phyloP scores from a whole-genome alignment of 2,888 invertebrate species.

The Agonopterix subpropinquella region DNA sequence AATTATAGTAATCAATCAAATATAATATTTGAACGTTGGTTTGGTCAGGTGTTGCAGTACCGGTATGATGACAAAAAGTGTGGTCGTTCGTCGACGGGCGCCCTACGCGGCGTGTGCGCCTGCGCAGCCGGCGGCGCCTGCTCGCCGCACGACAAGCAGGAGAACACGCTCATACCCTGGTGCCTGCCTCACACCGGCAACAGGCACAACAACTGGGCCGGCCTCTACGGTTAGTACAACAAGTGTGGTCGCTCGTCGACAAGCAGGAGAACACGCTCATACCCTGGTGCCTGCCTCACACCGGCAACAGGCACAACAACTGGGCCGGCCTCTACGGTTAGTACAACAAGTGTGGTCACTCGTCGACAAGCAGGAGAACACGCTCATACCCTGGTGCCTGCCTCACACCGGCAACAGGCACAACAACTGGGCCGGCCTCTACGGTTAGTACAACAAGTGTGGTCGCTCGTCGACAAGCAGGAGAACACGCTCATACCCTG shows the following conservation, averaged over 20 bases:
- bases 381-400: conserved; percentile 91
- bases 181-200: conserved; percentile 91
- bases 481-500: conserved; percentile 90
- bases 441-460: conserved; percentile 73
- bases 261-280: conserved; percentile 89
- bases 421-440: conserved; percentile 91
- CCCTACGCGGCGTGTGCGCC: conserved; percentile 84
- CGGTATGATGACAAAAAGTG: conserved; percentile 63
- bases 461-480: conserved; percentile 76
- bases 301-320: conserved; percentile 88
- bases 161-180: conserved; percentile 91
- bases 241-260: conserved; percentile 58
- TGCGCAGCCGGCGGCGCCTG: conserved; percentile 81
- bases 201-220: conserved; percentile 91
- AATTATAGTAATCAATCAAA: no score
- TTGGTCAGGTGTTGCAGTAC: conserved; percentile 57
- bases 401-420: conserved; percentile 91
- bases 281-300: conserved; percentile 93
- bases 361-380: conserved; percentile 81
- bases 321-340: conserved; percentile 89
- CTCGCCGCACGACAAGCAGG: conserved; percentile 83
- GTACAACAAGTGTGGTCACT: conserved; percentile 64
- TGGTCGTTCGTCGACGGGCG: conserved; percentile 57
- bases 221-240: conserved; percentile 80
- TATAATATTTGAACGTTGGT: not conserved